Percentiles rank a stretch among this genome's conserved stretches.
Conservation (phyloP, 2,113 vertebrate genomes). For the Gopherus evgoodei region DNA sequence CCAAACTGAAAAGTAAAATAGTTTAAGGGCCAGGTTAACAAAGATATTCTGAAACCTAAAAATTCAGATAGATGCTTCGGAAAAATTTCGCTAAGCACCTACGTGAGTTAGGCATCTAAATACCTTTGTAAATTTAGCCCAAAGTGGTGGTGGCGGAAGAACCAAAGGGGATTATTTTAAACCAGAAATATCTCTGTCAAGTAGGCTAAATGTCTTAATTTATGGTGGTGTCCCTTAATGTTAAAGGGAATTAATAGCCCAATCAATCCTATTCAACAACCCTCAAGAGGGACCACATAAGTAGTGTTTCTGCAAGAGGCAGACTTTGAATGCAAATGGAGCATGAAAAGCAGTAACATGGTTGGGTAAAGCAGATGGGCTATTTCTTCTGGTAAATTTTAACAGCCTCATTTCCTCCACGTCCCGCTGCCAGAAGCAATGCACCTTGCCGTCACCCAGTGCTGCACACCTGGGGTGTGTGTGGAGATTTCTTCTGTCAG, state of each 20-base stretch:
- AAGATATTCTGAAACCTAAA: background rate
- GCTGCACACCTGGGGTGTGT: background rate
- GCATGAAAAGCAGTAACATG: slow-evolving; percentile 28
- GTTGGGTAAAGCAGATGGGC: background rate
- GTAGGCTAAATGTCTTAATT: background rate
- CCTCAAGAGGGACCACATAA: background rate
- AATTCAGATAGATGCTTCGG: background rate
- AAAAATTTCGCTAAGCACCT: background rate
- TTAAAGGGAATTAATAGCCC: background rate
- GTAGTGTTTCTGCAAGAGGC: background rate
- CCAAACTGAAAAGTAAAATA: background rate
- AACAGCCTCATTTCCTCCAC: background rate
- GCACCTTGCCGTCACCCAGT: background rate
- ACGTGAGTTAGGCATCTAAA: background rate
- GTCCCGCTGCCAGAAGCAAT: background rate
- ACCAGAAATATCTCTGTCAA: background rate
- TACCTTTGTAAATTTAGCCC: background rate
- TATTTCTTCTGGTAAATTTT: background rate
- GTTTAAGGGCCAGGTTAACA: background rate
- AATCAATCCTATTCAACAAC: background rate
- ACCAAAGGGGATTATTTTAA: background rate
- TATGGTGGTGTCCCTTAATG: background rate
- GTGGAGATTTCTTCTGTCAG: background rate
- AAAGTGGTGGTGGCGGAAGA: background rate
- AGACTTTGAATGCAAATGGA: background rate